Conservation (phyloP, 2,888 invertebrate species). For the Himalopsyche tibetana region DNA sequence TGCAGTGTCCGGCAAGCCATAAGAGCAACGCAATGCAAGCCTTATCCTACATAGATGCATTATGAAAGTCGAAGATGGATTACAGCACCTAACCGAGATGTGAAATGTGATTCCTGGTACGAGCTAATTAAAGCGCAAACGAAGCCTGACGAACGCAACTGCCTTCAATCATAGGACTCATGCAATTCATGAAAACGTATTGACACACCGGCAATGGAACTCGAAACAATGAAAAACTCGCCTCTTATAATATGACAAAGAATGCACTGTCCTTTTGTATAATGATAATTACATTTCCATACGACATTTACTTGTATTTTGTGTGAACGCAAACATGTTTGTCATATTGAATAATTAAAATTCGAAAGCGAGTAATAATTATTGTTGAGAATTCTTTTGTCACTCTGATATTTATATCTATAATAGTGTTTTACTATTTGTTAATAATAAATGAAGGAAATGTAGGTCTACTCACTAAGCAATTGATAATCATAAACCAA, state of each 20-base stretch:
- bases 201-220: slow-evolving; percentile 1
- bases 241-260: background rate
- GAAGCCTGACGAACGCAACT: slow-evolving; percentile 45
- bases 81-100: slow-evolving; percentile 47
- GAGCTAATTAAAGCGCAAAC: background rate
- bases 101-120: slow-evolving; percentile 46
- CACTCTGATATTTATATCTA: background rate
- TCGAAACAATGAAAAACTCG: slow-evolving; percentile 36
- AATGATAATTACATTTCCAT: slow-evolving; percentile 24
- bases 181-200: slow-evolving; percentile 34
- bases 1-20: slow-evolving; percentile 36
- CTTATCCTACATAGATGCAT: slow-evolving; percentile 31
- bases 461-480: too few species aligned
- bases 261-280: slow-evolving; percentile 4
- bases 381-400: slow-evolving; percentile 13
- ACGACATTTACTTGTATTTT: background rate
- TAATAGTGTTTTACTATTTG: background rate
- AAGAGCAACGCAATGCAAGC: background rate
- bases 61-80: slow-evolving; percentile 51
- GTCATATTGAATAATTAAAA: slow-evolving; percentile 41
- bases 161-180: slow-evolving; percentile 5
- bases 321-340: background rate
- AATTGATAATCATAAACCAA: too few species aligned
- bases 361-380: slow-evolving; percentile 48
- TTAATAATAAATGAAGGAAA: background rate